phyloP scores from a whole-genome alignment of 2,797 vertebrate species.

The Zonotrichia albicollis region DNA sequence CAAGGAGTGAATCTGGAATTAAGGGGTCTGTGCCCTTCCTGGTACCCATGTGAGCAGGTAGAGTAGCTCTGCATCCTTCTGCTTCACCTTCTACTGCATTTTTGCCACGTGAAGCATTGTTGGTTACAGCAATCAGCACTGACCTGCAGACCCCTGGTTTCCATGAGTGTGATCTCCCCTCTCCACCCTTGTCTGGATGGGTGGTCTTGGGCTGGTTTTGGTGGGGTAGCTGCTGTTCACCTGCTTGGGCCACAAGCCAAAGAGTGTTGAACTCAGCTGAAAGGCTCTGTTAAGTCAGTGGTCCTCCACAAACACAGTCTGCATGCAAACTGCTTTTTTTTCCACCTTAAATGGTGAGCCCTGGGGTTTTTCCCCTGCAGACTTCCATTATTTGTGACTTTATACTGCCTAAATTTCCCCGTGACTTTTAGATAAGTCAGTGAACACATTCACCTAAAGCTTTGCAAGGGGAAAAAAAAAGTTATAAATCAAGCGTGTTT shows the following conservation, averaged over 20 bases:
- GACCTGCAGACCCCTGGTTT: neutral
- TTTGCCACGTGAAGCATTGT: neutral
- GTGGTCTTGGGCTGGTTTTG: neutral
- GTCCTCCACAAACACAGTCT: neutral
- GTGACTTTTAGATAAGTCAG: neutral
- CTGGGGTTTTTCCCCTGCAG: accelerated
- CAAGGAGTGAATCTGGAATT: accelerated
- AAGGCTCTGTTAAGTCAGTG: neutral
- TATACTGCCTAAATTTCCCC: neutral
- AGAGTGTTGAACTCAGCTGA: neutral
- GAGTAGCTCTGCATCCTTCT: neutral
- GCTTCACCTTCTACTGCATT: neutral
- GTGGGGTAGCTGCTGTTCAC: neutral
- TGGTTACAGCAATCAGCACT: neutral
- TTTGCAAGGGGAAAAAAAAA: neutral
- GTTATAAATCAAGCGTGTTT: neutral
- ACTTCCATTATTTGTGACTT: neutral
- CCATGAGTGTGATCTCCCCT: neutral
- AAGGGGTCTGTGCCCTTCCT: neutral
- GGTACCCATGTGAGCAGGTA: neutral
- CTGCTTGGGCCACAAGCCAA: neutral
- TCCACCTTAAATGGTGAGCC: neutral
- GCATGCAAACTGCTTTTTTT: neutral
- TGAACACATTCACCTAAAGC: neutral
- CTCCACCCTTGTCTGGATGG: neutral